These are phyloP conservation scores for Serinus canaria DNA, from an alignment of 2,113 vertebrate genomes.

Conservation along the genomic window DNA sequence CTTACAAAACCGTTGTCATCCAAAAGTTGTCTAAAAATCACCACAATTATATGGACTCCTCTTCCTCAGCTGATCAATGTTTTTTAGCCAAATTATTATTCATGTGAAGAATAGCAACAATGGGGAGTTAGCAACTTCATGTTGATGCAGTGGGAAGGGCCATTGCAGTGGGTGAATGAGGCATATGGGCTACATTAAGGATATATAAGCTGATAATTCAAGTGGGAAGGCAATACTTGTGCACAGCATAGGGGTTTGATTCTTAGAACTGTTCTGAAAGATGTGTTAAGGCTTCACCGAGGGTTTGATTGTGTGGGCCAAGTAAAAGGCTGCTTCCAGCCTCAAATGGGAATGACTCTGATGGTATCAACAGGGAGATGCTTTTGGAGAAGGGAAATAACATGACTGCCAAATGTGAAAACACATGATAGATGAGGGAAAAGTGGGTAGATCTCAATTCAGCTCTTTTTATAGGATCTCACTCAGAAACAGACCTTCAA, in stretches of 20 bases:
- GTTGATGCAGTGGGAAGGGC: background rate
- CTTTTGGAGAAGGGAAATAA: background rate
- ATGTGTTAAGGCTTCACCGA: background rate
- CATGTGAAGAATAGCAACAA: background rate
- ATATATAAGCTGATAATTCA: background rate
- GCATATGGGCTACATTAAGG: background rate
- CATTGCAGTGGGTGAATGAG: background rate
- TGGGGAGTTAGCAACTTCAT: background rate
- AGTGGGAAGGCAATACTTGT: background rate
- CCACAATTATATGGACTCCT: background rate
- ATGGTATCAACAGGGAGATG: background rate
- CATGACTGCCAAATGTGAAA: background rate
- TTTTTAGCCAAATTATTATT: background rate
- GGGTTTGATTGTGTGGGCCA: background rate
- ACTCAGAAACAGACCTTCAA: background rate
- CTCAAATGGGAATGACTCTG: background rate
- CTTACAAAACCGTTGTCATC: background rate
- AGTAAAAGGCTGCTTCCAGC: background rate
- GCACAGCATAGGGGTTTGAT: background rate
- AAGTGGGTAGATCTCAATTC: background rate
- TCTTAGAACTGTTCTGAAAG: background rate
- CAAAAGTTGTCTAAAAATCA: background rate
- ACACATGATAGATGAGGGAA: background rate
- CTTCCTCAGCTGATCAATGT: background rate
- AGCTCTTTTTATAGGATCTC: background rate